Base-by-base conservation (phyloP, 1,140 invertebrate genomes). In the Pogonognathellus flavescens region DNA sequence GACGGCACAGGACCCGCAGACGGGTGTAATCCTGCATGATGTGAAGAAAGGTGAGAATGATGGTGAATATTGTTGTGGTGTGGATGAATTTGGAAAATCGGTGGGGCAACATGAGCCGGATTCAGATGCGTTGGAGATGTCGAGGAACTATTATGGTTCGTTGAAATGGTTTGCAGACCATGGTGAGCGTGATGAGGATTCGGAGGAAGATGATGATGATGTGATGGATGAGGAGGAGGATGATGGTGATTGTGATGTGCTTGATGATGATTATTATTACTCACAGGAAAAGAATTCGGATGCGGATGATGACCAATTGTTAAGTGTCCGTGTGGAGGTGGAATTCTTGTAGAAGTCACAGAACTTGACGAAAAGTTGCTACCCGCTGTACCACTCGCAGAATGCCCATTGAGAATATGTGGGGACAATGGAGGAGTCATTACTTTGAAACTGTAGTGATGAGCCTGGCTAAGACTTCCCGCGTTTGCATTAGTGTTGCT, bases 351-450 rank as follows among this genome's bases (percentile, higher is more conserved):
- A 0, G 86, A 80, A 1, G 72, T 49, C 1, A 62, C 49, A 2
- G 80, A 85, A 62, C 22, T 55, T 1, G 76, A 80, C 20, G 57
- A 72, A 18, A 49, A 41, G 57, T 57, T 50, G 80, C 52, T 57
- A 16, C 53, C 62, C 13, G 50, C 53, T 13, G 41, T 50, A 14
- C 84, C 62, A 16, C 80, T 62, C 0, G 57, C 31, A 18, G 53
- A 66, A 52, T 82, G 62, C 11, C 80, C 80, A 59, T 82, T 84
- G 41, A 84, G 59, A 20, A 86, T 83, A 25, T 86, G 81, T 0
- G 87, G 87, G 0, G 87, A 88, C n/a, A 88, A 22, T 9, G 87
- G 87, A n/a, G 87, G 87, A 18, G 87, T 88, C 87, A 88, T 88
- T 9, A 88, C 85, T 84, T 86, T 86, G 55, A 88, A 88, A 41